Evolutionary conservation across 2,888 invertebrate species (phyloP).

Genomic region (Pachydiplax longipennis): DNA sequence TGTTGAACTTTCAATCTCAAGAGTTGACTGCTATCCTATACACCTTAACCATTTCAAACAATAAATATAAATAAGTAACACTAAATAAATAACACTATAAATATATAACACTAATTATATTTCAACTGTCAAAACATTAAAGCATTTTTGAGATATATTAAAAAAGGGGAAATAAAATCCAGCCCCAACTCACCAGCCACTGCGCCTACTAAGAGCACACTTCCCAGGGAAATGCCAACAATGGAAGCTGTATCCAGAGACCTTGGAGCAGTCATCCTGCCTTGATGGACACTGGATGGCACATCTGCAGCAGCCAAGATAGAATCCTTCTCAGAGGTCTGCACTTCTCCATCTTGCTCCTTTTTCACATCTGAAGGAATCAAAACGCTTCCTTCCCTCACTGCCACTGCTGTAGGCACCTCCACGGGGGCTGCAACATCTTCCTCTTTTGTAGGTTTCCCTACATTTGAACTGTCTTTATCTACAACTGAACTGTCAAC

Average conservation of each 20-base stretch:
- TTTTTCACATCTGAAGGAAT: not conserved
- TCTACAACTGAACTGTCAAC: not conserved
- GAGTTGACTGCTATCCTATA: too few relatives aligned
- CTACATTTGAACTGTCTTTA: not conserved
- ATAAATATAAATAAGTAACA: too few relatives aligned
- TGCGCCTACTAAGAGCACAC: slow-evolving; percentile 67
- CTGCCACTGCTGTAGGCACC: slow-evolving; percentile 16
- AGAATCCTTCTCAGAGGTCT: slow-evolving; percentile 1
- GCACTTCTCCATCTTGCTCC: not conserved
- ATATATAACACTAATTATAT: too few relatives aligned
- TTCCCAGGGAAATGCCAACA: slow-evolving; percentile 74
- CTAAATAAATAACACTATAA: too few relatives aligned
- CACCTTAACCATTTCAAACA: too few relatives aligned
- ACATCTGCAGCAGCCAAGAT: not conserved
- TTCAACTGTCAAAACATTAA: too few relatives aligned
- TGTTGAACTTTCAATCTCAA: too few relatives aligned
- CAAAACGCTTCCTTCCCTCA: slow-evolving; percentile 3
- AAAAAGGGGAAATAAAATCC: too few relatives aligned
- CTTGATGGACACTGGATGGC: slow-evolving; percentile 1
- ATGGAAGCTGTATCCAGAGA: slow-evolving; percentile 68
- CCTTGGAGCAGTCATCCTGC: slow-evolving; percentile 57
- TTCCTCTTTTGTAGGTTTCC: slow-evolving; percentile 2
- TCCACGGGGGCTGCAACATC: not conserved
- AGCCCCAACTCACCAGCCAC: slow-evolving; percentile 58
- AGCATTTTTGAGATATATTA: too few relatives aligned